Base-by-base conservation (phyloP, 1,140 invertebrate species). In the Halesus radiatus region DNA sequence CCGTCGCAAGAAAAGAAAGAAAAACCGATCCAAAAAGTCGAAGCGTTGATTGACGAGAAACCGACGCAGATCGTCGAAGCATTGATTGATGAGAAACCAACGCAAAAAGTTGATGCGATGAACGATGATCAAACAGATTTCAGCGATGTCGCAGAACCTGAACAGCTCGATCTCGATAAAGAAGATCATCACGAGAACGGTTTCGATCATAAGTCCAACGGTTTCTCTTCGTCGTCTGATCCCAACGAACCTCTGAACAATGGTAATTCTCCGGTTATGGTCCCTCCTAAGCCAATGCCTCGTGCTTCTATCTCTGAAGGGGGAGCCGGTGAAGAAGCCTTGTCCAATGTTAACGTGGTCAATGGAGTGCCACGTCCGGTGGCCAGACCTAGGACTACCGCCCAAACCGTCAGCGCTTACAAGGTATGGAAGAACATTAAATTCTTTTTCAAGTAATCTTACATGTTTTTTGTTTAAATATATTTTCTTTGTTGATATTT, bases 281-380 rank as follows among this genome's bases (percentile, higher is more conserved):
- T 92, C 29, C 93, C 93, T 8, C 95, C 95, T 0, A 95, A 95
- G 85, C 95, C 95, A 10, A 88, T 96, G 85, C 95, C 95, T 0
- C 85, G 89, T 58, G 89, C 88, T 5, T 90, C 89, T 2, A 90
- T 90, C 37, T 90, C 89, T 0, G 89, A 90, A 78, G 86, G 86
- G 0, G 87, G 88, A 0, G 85, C 85, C 0, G 84, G 85, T 0
- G 91, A 92, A 81, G 83, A 90, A 85, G 22, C 53, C 3, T 76
- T 80, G 23, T 73, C 54, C 22, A 80, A 84, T 52, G 76, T 83
- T 6, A 80, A 84, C 52, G 76, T 83, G 13, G 80, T 81, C n/a
- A 81, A 85, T 0, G 89, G 89, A 52, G 86, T 86, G 5, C 93
- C 94, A 0, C 94, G 94, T 84, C 95, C 95, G 10, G 91, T 93